Evolutionary conservation across 2,888 invertebrate species (phyloP).

Genomic region (Fragum sueziense): DNA sequence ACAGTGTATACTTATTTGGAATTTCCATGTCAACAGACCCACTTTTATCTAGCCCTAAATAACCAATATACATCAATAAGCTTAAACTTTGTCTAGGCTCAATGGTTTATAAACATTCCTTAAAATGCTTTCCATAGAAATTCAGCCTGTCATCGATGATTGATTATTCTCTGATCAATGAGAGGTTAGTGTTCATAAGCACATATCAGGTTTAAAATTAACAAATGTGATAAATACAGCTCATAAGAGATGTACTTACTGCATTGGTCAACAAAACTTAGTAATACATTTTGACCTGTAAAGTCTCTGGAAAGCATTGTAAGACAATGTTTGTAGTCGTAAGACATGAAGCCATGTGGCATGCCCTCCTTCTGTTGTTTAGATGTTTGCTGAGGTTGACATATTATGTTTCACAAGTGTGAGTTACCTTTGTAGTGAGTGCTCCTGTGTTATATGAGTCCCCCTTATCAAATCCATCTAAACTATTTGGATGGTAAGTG

Average conservation of each 20-base stretch:
- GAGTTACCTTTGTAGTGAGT: conserved; percentile 18
- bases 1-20: neutral
- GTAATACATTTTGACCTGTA: too few relatives aligned
- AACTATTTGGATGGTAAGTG: too few relatives aligned
- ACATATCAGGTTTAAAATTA: too few relatives aligned
- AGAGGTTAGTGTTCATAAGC: too few relatives aligned
- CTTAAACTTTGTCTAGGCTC: neutral
- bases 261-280: too few relatives aligned
- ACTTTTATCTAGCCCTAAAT: neutral
- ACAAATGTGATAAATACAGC: too few relatives aligned
- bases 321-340: neutral
- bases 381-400: conserved; percentile 22
- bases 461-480: neutral
- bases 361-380: conserved; percentile 19
- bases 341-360: neutral
- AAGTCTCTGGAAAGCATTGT: neutral
- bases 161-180: too few relatives aligned
- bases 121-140: neutral
- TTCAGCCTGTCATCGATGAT: too few relatives aligned
- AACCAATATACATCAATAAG: neutral
- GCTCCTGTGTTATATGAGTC: conserved; percentile 5
- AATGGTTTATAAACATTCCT: neutral
- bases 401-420: conserved; percentile 17
- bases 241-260: too few relatives aligned
- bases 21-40: neutral